A percentile compares a stretch with the other conserved stretches of the same genome.
These are phyloP conservation scores for Drosophila sp. DNA, from an alignment of 1,140 invertebrate genomes.

Conservation along the genomic window DNA sequence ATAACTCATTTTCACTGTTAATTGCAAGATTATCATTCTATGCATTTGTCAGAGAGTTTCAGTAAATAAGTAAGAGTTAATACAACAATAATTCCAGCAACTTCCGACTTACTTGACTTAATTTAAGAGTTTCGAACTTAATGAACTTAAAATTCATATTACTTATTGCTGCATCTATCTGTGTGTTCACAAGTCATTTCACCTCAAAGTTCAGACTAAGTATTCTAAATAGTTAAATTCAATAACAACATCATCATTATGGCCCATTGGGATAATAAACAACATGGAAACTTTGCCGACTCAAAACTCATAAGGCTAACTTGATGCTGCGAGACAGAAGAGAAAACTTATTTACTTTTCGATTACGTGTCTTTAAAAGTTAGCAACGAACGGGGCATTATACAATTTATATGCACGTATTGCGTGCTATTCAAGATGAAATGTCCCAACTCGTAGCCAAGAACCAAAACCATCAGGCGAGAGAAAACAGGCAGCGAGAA, in stretches of 20 bases:
- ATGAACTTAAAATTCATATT: conserved; percentile 1
- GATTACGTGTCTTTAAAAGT: conserved; percentile 72
- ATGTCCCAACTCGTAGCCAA: conserved; percentile 47
- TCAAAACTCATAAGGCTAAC: conserved; percentile 54
- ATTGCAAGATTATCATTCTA: too few species aligned
- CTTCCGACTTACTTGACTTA: neutral
- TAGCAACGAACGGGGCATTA: conserved; percentile 58
- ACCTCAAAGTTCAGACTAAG: conserved; percentile 25
- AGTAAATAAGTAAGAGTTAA: too few species aligned
- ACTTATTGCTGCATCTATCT: conserved; percentile 18
- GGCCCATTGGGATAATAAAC: conserved; percentile 26
- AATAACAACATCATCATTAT: conserved; percentile 58
- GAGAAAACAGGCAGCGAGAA: neutral
- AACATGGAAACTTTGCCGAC: conserved; percentile 32
- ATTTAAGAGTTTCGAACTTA: neutral
- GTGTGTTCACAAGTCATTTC: conserved; percentile 36
- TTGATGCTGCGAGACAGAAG: conserved; percentile 40
- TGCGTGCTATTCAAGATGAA: conserved; percentile 69
- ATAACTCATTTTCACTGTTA: too few species aligned
- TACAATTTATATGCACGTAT: conserved; percentile 79
- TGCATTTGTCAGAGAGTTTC: too few species aligned
- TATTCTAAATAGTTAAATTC: conserved; percentile 54
- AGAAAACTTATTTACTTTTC: conserved; percentile 74
- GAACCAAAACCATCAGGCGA: conserved; percentile 5
- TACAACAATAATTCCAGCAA: too few species aligned